phyloP scores from a whole-genome alignment of 2,888 invertebrate species.

The Drosophila lacicola region DNA sequence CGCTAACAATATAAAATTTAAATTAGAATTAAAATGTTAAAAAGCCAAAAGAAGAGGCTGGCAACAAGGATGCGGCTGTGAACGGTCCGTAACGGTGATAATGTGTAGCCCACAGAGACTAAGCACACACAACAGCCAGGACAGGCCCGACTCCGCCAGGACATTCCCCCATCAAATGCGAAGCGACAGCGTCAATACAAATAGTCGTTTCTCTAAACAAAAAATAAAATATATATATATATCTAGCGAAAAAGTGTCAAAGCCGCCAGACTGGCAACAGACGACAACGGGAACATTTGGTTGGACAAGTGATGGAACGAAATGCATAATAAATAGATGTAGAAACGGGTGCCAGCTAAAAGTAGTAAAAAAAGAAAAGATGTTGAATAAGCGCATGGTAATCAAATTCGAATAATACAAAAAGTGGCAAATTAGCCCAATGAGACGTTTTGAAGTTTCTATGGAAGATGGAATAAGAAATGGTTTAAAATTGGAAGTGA shows the following conservation, averaged over 20 bases:
- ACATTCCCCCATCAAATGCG: constrained; percentile 22
- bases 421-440: constrained; percentile 29
- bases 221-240: constrained; percentile 5
- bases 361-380: constrained; percentile 2
- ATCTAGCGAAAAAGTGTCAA: constrained; percentile 52
- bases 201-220: constrained; percentile 11
- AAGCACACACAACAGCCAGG: constrained; percentile 23
- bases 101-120: constrained; percentile 60
- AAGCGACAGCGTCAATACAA: constrained; percentile 41
- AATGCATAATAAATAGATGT: constrained; percentile 63
- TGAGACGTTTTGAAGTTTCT: background rate
- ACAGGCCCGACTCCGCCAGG: constrained; percentile 15
- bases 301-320: constrained; percentile 53
- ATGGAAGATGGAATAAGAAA: too few species aligned
- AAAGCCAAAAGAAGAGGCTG: constrained; percentile 40
- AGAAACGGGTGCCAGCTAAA: constrained; percentile 5
- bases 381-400: constrained; percentile 49
- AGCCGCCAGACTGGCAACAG: constrained; percentile 57
- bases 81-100: constrained; percentile 57
- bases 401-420: constrained; percentile 62
- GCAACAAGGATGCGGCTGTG: constrained; percentile 13
- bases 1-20: constrained; percentile 60
- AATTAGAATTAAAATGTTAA: constrained; percentile 70
- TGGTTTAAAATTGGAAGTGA: too few species aligned
- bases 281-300: constrained; percentile 55